Evolutionary conservation across 2,888 invertebrate species (phyloP), one percentile per base, ranked within the genome.

Genomic region (Drosophila buzzatii): DNA sequence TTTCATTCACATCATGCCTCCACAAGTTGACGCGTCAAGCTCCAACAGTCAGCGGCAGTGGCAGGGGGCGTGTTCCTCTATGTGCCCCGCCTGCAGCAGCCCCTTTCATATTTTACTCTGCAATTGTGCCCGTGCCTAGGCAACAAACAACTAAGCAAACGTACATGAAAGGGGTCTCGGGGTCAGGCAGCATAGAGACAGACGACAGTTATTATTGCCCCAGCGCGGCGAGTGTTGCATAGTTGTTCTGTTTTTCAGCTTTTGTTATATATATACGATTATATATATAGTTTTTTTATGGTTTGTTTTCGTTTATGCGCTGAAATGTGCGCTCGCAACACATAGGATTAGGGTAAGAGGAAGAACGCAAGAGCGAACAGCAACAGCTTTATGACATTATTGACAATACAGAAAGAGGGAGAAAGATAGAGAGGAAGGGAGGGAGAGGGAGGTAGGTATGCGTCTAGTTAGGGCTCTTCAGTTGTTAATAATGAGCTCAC

Each of bases 221-320:
- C 64, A 47, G 73, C 49, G 18, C 12, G 49, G 47, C 67, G 53
- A 71, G 47, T 41, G 64, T 45, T 76, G 52, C 60, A 81, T 62
- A 70, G 58, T 52, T 52, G 58, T 44, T 61, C 52, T 44, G 49
- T 57, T 58, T 45, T 51, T 69, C 68, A 70, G 74, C 79, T 79
- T 65, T 81, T 79, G 69, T 80, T 81, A 51, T 59, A 59, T 45
- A 41, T 27, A 70, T 47, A 16, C 3, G 8, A 5, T 9, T 47
- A 47, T 10, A 9, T 47, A 47, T 10, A 49, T 49, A 31, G 27
- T 16, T 73, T 61, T 41, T 83, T 81, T 80, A 84, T 81, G 79
- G 56, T 71, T 75, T 83, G 83, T 69, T 77, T 70, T 82, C 70
- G 60, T 72, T 85, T 86, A 86, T 82, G 85, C 70, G 61, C 58